Conservation (phyloP, 2,888 invertebrate species). For the Drosophila mimetica region DNA sequence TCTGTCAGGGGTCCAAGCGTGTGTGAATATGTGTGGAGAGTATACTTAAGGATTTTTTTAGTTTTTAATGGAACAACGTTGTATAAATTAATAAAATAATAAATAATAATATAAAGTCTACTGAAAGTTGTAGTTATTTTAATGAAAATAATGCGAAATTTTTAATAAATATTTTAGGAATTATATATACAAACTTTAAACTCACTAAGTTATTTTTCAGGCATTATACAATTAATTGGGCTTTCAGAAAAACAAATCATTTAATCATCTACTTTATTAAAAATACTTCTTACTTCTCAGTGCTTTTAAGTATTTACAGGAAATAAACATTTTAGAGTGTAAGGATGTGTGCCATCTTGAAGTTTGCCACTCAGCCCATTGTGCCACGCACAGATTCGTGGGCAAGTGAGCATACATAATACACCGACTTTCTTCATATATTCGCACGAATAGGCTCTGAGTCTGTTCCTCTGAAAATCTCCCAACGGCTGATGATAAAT, state of each 20-base stretch:
- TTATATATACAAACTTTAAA: too few relatives aligned
- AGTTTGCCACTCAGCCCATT: conserved; percentile 42
- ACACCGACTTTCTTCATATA: conserved; percentile 28
- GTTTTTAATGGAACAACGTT: background rate
- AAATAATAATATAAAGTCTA: background rate
- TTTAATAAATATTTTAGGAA: too few relatives aligned
- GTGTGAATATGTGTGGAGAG: background rate
- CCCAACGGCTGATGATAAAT: conserved; percentile 33
- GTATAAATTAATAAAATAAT: too few relatives aligned
- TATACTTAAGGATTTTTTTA: conserved; percentile 7
- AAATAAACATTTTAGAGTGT: conserved; percentile 9
- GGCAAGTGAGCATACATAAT: conserved; percentile 65
- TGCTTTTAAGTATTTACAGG: conserved; percentile 4
- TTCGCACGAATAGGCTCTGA: conserved; percentile 53
- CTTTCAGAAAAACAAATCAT: too few relatives aligned
- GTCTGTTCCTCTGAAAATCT: background rate
- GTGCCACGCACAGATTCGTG: conserved; percentile 60
- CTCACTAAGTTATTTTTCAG: too few relatives aligned
- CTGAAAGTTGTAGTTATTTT: too few relatives aligned
- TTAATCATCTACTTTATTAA: background rate
- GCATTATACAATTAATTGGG: too few relatives aligned
- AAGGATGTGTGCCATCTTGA: conserved; percentile 16
- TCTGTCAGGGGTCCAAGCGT: conserved; percentile 36
- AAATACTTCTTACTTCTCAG: background rate
- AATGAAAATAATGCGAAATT: too few relatives aligned